Conservation (phyloP, 2,888 invertebrate genomes). For the Ormyrus thymus region DNA sequence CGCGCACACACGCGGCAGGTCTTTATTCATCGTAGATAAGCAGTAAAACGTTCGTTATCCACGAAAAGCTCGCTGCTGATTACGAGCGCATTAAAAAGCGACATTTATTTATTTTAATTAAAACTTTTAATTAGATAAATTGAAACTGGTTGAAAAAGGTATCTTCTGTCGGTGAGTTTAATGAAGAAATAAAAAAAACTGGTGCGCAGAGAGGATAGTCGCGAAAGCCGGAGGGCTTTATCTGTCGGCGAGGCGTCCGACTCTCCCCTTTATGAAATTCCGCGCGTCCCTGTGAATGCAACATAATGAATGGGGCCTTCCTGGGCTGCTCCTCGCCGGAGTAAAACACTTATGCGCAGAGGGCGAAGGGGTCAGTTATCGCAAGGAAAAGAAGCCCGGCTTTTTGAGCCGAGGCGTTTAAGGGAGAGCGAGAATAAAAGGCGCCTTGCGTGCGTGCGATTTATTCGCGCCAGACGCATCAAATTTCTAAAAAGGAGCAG, state of each 20-base stretch:
- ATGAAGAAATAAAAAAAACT: constrained; percentile 2
- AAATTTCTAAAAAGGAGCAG: constrained; percentile 37
- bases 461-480: constrained; percentile 31
- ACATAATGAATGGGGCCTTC: constrained; percentile 30
- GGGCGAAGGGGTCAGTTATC: background rate
- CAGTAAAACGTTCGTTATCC: too few relatives aligned
- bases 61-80: background rate
- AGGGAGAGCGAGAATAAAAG: background rate
- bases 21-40: too few relatives aligned
- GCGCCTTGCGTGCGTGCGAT: constrained; percentile 33
- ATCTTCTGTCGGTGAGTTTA: background rate
- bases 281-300: constrained; percentile 17
- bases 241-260: background rate
- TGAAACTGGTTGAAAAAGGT: background rate
- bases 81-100: too few relatives aligned
- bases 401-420: background rate
- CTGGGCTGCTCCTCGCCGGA: background rate
- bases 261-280: constrained; percentile 36
- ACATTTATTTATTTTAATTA: background rate
- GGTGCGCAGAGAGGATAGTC: background rate
- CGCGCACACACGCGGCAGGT: too few relatives aligned
- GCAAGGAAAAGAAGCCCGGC: background rate
- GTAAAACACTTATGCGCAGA: background rate
- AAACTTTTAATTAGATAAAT: constrained; percentile 12
- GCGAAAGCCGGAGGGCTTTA: constrained; percentile 15